Evolutionary conservation across 1,140 invertebrate species (phyloP).

Genomic region (Gerris buenoi): DNA sequence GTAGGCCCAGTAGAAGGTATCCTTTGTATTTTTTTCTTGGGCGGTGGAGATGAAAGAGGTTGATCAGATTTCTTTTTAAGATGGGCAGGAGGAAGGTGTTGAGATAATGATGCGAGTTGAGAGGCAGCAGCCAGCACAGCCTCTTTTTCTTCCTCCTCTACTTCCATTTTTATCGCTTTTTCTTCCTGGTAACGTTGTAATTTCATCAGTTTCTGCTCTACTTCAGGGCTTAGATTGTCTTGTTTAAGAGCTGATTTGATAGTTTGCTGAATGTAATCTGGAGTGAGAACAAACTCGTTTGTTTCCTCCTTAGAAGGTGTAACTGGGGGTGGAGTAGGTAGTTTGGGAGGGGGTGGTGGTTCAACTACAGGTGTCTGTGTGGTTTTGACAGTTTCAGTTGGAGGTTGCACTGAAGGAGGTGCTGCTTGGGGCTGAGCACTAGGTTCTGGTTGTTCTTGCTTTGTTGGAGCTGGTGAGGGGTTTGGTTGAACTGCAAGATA

Average conservation of each 20-base stretch:
- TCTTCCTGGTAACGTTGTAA: slow-evolving; percentile 68
- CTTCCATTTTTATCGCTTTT: slow-evolving; percentile 3
- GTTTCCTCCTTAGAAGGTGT: neutral
- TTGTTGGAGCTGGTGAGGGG: slow-evolving; percentile 24
- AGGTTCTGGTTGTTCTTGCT: neutral
- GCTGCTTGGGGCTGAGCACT: slow-evolving; percentile 22
- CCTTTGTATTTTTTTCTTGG: neutral
- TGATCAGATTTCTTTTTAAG: neutral
- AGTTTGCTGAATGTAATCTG: slow-evolving; percentile 76
- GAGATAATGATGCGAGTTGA: slow-evolving; percentile 18
- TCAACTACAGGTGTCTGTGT: neutral
- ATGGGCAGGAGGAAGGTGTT: slow-evolving; percentile 5
- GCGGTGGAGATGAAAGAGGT: neutral
- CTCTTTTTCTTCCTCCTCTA: slow-evolving; percentile 49
- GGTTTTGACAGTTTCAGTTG: slow-evolving; percentile 9
- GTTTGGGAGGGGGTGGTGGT: neutral
- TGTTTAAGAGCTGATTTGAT: slow-evolving; percentile 69
- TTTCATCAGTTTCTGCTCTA: slow-evolving; percentile 79
- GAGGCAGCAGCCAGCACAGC: slow-evolving; percentile 18
- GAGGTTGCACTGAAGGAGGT: slow-evolving; percentile 23
- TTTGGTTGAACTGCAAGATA: slow-evolving; percentile 71
- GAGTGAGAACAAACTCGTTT: slow-evolving; percentile 58
- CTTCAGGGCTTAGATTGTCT: slow-evolving; percentile 79
- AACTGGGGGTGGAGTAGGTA: neutral
- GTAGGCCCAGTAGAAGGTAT: neutral